Conservation (phyloP, 2,888 invertebrate genomes). For the Diaphora mendica region DNA sequence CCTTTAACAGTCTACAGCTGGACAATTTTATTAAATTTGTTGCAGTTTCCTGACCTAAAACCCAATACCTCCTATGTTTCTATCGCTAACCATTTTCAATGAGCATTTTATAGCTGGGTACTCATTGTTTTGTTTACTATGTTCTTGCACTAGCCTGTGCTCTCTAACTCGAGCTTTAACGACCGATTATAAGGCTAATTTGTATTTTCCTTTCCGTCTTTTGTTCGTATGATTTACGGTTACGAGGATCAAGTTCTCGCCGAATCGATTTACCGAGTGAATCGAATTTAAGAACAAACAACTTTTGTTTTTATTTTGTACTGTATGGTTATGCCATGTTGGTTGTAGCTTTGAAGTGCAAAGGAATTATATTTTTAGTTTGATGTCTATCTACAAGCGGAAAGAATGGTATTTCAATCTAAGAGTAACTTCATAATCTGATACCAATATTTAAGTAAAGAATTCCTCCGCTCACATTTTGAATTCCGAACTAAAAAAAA, state of each 20-base stretch:
- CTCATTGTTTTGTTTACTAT: constrained; percentile 44
- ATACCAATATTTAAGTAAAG: neutral
- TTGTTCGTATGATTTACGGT: constrained; percentile 83
- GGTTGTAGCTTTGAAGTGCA: constrained; percentile 43
- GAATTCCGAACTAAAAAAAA: constrained; percentile 39
- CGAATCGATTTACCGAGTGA: constrained; percentile 68
- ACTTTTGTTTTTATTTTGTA: constrained; percentile 57
- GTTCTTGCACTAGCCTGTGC: constrained; percentile 44
- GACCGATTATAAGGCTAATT: constrained; percentile 82
- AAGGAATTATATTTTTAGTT: constrained; percentile 44
- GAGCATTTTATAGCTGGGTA: constrained; percentile 20
- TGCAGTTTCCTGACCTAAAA: neutral
- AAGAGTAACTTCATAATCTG: constrained; percentile 9
- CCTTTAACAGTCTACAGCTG: no score
- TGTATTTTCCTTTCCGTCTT: constrained; percentile 82
- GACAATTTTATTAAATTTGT: neutral
- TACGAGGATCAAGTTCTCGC: constrained; percentile 69
- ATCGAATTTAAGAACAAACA: constrained; percentile 63
- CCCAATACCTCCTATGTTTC: constrained; percentile 4
- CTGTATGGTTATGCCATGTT: constrained; percentile 52
- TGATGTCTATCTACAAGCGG: constrained; percentile 19
- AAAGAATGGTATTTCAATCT: neutral
- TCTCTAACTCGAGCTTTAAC: constrained; percentile 59
- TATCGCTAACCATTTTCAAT: constrained; percentile 18
- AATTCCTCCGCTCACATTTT: constrained; percentile 21